Base-by-base conservation (phyloP, 2,888 invertebrate species). In the Hoplodrina ambigua region DNA sequence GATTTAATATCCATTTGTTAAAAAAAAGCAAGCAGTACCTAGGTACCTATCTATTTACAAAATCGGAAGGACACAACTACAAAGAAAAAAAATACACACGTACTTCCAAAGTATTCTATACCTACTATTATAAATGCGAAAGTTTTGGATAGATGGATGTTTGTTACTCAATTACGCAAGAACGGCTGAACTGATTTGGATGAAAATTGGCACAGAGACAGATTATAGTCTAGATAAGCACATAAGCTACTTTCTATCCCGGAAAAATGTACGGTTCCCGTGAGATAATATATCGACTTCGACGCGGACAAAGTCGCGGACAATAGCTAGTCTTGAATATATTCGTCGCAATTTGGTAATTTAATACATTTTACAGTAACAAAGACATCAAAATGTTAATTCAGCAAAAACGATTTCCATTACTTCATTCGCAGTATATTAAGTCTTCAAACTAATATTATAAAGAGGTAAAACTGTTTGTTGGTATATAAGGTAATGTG, bases 291-390 rank as follows among this genome's bases (percentile, higher is more conserved):
- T 25, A 25, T 25, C 25, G 2, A 25, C 25, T 25, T 25, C 8
- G 8, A 37, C 8, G 37, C 37, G 37, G 8, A 8, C 8, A 8
- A 37, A 37, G 8, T 8, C 37, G 1, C 37, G 6, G 1, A 8
- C 13, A 13, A 15, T 15, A 37, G 8, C 37, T 37, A 37, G 37
- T 37, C 46, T 46, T 17, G 3, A 17, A 11, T 62, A 15, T 19
- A 49, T 62, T n/a, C 41, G 65, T 17, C 65, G 73, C 49, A 73
- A 55, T 63, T 50, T 41, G 20, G 54, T 44, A 25, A 41, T 55
- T 44, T 49, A 19, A 50, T 25, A 15, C 25, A 50, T 68, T 71
- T 50, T 19, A 64, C 19, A 10, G 49, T 50, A 33, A 72, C 19
- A 56, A 20, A n/a, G 53, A 46, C 54, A 33, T 72, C 20, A 61